Conservation (phyloP, 2,888 invertebrate species). For the Hyles lineata region DNA sequence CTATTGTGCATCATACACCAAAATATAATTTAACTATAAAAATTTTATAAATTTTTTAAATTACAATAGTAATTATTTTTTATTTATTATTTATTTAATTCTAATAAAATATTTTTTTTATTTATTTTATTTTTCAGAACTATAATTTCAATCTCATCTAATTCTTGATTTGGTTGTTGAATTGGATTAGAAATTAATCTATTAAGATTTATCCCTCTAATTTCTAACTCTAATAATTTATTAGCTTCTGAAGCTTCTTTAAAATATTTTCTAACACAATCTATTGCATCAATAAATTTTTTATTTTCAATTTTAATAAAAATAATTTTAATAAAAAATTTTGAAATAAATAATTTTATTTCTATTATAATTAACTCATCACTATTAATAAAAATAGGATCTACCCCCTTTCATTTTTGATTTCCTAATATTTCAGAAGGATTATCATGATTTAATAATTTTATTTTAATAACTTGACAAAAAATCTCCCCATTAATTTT, state of each 20-base stretch:
- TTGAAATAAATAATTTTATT: constrained; percentile 59
- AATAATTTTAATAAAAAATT: constrained; percentile 65
- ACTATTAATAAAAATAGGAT: constrained; percentile 84
- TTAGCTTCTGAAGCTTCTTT: constrained; percentile 81
- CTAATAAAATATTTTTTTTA: constrained; percentile 80
- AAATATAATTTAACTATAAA: constrained; percentile 71
- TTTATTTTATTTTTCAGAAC: constrained; percentile 82
- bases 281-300: constrained; percentile 83
- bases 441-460: constrained; percentile 82
- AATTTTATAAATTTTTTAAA: constrained; percentile 63
- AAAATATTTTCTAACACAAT: constrained; percentile 86
- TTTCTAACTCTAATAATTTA: constrained; percentile 79
- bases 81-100: constrained; percentile 75
- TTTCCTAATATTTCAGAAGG: constrained; percentile 86
- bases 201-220: constrained; percentile 85
- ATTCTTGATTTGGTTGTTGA: constrained; percentile 80
- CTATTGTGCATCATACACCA: constrained; percentile 86
- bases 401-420: constrained; percentile 85
- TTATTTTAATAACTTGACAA: constrained; percentile 86
- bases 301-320: constrained; percentile 77
- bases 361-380: constrained; percentile 68
- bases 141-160: constrained; percentile 68
- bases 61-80: constrained; percentile 83
- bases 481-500: constrained; percentile 86
- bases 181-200: constrained; percentile 87